Base-by-base conservation (phyloP, 2,113 vertebrate species). In the Dipodomys spectabilis region DNA sequence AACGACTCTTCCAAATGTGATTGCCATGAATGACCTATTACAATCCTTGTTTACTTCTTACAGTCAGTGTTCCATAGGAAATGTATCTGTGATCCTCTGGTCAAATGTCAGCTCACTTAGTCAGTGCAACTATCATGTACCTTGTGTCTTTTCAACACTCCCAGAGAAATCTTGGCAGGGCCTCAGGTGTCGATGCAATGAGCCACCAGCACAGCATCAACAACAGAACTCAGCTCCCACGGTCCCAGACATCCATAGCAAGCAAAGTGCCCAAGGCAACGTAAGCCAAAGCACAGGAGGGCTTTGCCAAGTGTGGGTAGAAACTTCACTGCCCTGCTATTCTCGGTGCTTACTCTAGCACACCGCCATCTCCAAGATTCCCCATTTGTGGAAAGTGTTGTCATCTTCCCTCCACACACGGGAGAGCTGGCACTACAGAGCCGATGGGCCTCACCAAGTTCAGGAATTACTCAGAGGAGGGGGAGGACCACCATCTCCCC, bases 321-420 rank as follows among this genome's bases (percentile, higher is more conserved):
- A 30, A 60, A 25, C 27, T 13, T 57, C 0, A 25, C 19, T 5
- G 39, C 45, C 32, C 5, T 3, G 64, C 71, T 27, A 2, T 65
- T 45, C 39, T 39, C 13, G 2, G 0, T 9, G 0, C 6, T 68
- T 22, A 1, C 25, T 1, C 10, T 5, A 44, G 20, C 11, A 6
- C 15, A 6, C 13, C 0, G 8, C 13, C 12, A 28, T 35, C 80
- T 27, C 32, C 32, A 32, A 7, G 10, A 6, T 0, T 57, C 7
- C 25, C 60, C 60, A 23, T 18, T 9, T 2, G 0, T 6, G 57
- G 75, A 2, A 35, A 22, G 20, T 67, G 1, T 30, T 2, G 7
- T 9, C 53, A 2, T 44, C 7, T 18, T 23, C 30, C 35, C 18
- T 12, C 45, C 6, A 44, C 7, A 44, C 7, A 13, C 39, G 15